Conservation (phyloP, 2,113 vertebrate genomes). For the Benitochromis conjunctus region DNA sequence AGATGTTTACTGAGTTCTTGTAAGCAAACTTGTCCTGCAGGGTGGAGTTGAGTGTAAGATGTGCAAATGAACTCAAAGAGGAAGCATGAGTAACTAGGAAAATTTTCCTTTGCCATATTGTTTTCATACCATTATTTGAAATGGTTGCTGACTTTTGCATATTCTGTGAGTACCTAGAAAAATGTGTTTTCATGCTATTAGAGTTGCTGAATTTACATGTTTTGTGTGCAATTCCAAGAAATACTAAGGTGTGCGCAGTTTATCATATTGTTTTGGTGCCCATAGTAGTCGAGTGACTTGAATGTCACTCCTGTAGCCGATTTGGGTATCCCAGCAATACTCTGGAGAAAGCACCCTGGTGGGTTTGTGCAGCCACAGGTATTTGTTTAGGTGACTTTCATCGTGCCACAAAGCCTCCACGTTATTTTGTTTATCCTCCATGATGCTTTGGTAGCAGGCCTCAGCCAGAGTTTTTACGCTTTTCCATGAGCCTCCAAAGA, state of each 20-base stretch:
- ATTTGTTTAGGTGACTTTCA: slow-evolving; percentile 81
- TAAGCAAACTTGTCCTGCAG: neutral
- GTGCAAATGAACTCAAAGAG: neutral
- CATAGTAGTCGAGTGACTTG: slow-evolving; percentile 44
- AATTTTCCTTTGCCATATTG: neutral
- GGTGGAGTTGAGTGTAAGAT: neutral
- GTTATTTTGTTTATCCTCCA: slow-evolving; percentile 62
- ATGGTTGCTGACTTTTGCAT: neutral
- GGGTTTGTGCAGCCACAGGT: slow-evolving; percentile 73
- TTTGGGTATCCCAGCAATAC: slow-evolving; percentile 73
- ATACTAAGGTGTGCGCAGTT: slow-evolving; percentile 12
- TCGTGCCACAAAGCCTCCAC: slow-evolving; percentile 81
- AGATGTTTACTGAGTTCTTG: neutral
- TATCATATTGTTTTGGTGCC: slow-evolving; percentile 58
- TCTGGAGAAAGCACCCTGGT: slow-evolving; percentile 78
- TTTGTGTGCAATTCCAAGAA: neutral
- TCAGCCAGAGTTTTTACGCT: slow-evolving; percentile 57
- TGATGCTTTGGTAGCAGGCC: slow-evolving; percentile 57
- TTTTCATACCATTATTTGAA: neutral
- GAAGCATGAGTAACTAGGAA: neutral
- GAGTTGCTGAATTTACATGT: neutral
- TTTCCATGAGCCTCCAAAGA: slow-evolving; percentile 74
- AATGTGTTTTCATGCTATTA: neutral
- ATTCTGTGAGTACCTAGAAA: neutral
- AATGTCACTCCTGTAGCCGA: slow-evolving; percentile 45